These are phyloP conservation scores for Motacilla alba DNA, from an alignment of 2,113 vertebrate genomes.

Conservation along the genomic window DNA sequence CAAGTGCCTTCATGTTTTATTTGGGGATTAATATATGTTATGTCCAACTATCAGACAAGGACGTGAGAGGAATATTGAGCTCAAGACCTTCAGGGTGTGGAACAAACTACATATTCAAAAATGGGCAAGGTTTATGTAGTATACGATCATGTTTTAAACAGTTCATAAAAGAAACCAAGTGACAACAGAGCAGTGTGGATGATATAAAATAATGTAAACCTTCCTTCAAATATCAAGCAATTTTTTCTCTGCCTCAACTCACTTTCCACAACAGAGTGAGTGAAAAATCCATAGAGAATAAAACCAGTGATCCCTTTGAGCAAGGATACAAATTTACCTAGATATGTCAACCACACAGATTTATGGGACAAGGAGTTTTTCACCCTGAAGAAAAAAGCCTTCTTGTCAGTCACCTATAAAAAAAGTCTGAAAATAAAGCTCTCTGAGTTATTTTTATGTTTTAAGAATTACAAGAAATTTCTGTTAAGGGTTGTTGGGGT, in stretches of 20 bases:
- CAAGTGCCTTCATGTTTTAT: background rate
- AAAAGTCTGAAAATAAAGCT: constrained; percentile 55
- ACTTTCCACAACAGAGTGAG: constrained; percentile 40
- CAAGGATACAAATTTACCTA: constrained; percentile 60
- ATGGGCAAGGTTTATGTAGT: background rate
- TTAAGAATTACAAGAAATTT: constrained; percentile 9
- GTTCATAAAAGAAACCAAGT: constrained; percentile 41
- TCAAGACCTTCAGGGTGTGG: background rate
- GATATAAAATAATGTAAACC: constrained; percentile 43
- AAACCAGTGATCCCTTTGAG: constrained; percentile 62
- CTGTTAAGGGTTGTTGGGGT: background rate
- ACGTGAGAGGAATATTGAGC: background rate
- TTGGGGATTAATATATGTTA: background rate
- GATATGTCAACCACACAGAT: constrained; percentile 56
- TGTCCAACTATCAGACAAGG: background rate
- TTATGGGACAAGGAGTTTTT: constrained; percentile 65
- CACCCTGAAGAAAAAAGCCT: constrained; percentile 41
- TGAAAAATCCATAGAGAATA: constrained; percentile 60
- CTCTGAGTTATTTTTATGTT: background rate
- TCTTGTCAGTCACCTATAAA: constrained; percentile 57
- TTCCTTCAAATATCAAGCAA: background rate
- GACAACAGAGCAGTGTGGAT: constrained; percentile 42
- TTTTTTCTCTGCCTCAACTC: constrained; percentile 25
- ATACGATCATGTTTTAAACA: constrained; percentile 55
- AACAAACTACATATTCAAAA: constrained; percentile 1